Percentiles rank a stretch among this genome's conserved stretches.
Conservation (phyloP, 2,113 vertebrate genomes). For the Pelecanus crispus region DNA sequence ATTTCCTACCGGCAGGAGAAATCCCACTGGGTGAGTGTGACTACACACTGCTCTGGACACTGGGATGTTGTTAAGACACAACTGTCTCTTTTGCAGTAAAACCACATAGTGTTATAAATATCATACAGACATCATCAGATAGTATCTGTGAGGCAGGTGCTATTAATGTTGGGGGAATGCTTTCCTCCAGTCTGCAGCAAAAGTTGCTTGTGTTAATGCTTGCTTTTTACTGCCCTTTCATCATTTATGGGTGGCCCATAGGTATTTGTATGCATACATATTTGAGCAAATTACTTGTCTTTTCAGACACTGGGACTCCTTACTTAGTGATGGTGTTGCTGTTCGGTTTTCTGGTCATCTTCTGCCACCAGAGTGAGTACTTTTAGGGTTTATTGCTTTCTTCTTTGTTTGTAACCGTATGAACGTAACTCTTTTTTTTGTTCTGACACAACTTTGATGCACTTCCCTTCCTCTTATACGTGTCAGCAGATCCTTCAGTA, state of each 20-base stretch:
- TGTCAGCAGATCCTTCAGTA: background rate
- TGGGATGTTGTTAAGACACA: background rate
- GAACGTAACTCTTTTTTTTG: background rate
- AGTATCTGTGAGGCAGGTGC: background rate
- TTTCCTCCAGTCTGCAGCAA: background rate
- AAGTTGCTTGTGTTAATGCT: background rate
- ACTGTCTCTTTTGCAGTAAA: background rate
- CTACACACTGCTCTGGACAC: background rate
- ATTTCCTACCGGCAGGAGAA: background rate
- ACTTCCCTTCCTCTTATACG: background rate
- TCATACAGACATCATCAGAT: background rate
- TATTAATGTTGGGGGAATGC: background rate
- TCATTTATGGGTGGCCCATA: background rate
- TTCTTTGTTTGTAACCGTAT: background rate
- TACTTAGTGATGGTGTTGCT: background rate
- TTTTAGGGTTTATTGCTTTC: background rate
- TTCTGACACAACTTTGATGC: background rate
- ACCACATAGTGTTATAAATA: background rate
- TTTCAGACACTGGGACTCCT: background rate
- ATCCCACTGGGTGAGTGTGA: background rate
- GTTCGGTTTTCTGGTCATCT: background rate
- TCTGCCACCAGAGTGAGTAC: background rate
- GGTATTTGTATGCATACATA: background rate
- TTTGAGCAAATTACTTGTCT: background rate
- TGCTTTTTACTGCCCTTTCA: background rate